Evolutionary conservation across 2,888 invertebrate genomes (phyloP), one percentile per base, ranked within the genome.

Genomic region (Stenotaenia linearis): DNA sequence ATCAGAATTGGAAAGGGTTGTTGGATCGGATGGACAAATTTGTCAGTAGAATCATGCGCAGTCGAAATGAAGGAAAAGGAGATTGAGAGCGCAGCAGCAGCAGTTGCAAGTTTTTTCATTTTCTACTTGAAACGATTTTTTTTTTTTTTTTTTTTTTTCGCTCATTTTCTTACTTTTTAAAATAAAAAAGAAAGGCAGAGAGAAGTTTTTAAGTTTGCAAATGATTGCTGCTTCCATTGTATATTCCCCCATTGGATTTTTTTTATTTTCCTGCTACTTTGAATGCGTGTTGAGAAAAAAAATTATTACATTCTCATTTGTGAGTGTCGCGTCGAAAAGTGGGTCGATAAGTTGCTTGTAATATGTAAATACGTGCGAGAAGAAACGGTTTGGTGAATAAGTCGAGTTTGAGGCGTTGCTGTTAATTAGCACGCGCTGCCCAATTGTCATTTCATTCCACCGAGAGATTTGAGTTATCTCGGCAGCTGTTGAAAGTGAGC

Each of bases 21-120:
- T 45, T n/a, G 28, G 61, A 25, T 61, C 28, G 15, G 61, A 28
- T 10, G 28, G 61, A 61, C 61, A 25, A 61, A 61, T 61, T 61
- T 61, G 61, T 61, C 61, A 61, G 12, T 15, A 25, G 9, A 61
- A 61, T 61, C 25, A 61, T 61, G 61, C 25, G 21, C 61, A 28
- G 12, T 15, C 12, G 10, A n/a, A n/a, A n/a, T n/a, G n/a, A 61
- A 15, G 23, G 28, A 15, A 15, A 15, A 25, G 10, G 25, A 25
- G 15, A 61, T 61, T 61, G 61, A 61, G 25, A 61, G 61, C 61
- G 25, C 61, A 61, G 23, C 61, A 21, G 10, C 4, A 25, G 61
- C 7, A 61, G 61, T 25, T 61, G 61, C 23, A 61, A 61, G 61
- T 61, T 61, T 61, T 61, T 61, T 61, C 61, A 61, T 61, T 61